A percentile compares a stretch with the other conserved stretches of the same genome.
Evolutionary conservation across 2,888 invertebrate species (phyloP).

Genomic region (Bhutanitis thaidina): DNA sequence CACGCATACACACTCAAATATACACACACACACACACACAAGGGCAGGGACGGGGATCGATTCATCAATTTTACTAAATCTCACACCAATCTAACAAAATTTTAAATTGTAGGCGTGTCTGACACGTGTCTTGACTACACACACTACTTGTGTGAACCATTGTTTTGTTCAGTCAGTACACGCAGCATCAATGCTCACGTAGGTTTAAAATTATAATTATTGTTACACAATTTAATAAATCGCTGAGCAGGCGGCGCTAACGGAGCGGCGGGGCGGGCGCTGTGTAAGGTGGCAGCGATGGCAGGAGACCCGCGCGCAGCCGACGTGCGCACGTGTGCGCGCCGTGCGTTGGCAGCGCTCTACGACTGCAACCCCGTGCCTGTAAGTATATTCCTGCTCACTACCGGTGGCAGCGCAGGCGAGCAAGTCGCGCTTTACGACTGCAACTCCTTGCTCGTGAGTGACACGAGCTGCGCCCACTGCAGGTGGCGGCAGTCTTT

Average conservation of each 20-base stretch:
- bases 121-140: no score
- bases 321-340: constrained; percentile 84
- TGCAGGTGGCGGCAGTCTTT: background rate
- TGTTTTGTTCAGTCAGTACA: no score
- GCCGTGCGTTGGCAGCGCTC: constrained; percentile 87
- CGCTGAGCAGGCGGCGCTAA: constrained; percentile 67
- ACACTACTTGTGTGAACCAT: no score
- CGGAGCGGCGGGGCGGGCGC: constrained; percentile 80
- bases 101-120: no score
- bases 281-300: constrained; percentile 86
- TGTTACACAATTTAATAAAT: no score
- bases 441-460: background rate
- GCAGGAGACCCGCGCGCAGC: constrained; percentile 84
- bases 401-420: background rate
- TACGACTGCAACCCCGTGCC: constrained; percentile 94
- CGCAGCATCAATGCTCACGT: no score
- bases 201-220: no score
- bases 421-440: background rate
- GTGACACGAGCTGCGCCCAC: background rate
- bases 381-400: constrained; percentile 43
- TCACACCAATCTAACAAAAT: no score
- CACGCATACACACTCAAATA: no score
- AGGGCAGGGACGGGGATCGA: no score
- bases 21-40: no score
- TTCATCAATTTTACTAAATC: no score